Base-by-base conservation (phyloP, 2,113 vertebrate species). In the Peromyscus californicus region DNA sequence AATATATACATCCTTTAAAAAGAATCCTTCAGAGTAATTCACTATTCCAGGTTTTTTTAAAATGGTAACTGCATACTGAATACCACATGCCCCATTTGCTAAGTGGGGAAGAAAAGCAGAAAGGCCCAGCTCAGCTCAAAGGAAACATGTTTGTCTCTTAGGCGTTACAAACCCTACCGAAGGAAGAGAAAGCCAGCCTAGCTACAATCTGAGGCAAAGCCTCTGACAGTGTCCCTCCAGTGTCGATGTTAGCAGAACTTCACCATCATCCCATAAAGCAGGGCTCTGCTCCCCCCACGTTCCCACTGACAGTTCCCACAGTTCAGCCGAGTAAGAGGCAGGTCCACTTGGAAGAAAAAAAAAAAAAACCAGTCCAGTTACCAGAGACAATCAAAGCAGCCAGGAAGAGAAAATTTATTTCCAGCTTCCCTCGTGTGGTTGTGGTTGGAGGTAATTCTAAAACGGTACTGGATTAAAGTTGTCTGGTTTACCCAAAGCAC, bases 401-500 rank as follows among this genome's bases (percentile, higher is more conserved):
- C 83, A 33, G 54, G 67, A 85, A 87, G 42, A 59, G 42, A 90
- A 94, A 90, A 93, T 11, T 92, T 45, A 95, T 45, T 96, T 93
- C 48, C 19, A 36, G 57, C 91, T 92, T 82, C 59, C 63, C 69
- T 97, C 29, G 1, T 78, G 86, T 70, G 33, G 87, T 74, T 90
- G 54, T 21, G n/a, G 89, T 31, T 63, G 69, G 63, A 57, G 17
- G 5, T 63, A 74, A 97, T 92, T 97, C 94, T 92, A 57, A 94
- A 84, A 45, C 6, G 33, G 65, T 5, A 93, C 31, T 57, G 85
- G 79, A 94, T 65, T 79, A n/a, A 90, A 82, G 76, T 72, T 69
- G 70, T 85, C 96, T 87, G 87, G 93, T 74, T 69, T 90, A 61
- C 54, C 51, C 72, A 67, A 42, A 84, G 89, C 61, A 78, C 67